Evolutionary conservation across 2,113 vertebrate species (phyloP).

Genomic region (Narcine bancroftii): DNA sequence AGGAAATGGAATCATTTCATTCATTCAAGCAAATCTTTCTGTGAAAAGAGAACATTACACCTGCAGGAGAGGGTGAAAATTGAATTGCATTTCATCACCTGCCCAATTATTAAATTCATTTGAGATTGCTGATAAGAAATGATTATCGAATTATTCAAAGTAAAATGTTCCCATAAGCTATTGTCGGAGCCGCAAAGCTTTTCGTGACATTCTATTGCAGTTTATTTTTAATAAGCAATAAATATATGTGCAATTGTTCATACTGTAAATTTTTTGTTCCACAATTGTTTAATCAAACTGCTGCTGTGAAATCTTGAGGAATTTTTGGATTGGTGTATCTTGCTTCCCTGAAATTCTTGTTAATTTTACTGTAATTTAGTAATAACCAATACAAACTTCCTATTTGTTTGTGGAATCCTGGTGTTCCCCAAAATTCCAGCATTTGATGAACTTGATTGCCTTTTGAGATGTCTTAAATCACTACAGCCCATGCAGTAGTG

Average conservation of each 20-base stretch:
- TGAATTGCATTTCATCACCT: neutral
- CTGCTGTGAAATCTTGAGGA: neutral
- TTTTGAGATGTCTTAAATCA: no score
- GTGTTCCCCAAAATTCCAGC: no score
- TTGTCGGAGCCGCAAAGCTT: neutral
- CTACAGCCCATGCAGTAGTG: no score
- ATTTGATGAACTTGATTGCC: no score
- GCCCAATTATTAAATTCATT: neutral
- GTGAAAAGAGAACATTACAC: no score
- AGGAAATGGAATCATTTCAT: no score
- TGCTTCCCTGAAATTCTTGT: neutral
- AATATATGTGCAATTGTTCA: neutral
- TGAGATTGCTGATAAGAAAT: neutral
- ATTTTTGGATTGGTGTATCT: neutral
- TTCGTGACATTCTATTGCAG: neutral
- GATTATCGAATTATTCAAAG: neutral
- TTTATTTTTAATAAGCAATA: no score
- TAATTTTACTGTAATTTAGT: neutral
- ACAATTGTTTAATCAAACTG: neutral
- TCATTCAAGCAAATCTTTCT: no score
- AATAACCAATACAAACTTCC: neutral
- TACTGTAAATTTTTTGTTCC: neutral
- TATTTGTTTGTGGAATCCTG: no score
- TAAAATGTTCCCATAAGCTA: neutral
- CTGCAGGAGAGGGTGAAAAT: no score